Base-by-base conservation (phyloP, 2,113 vertebrate genomes). In the Tetrao urogallus region DNA sequence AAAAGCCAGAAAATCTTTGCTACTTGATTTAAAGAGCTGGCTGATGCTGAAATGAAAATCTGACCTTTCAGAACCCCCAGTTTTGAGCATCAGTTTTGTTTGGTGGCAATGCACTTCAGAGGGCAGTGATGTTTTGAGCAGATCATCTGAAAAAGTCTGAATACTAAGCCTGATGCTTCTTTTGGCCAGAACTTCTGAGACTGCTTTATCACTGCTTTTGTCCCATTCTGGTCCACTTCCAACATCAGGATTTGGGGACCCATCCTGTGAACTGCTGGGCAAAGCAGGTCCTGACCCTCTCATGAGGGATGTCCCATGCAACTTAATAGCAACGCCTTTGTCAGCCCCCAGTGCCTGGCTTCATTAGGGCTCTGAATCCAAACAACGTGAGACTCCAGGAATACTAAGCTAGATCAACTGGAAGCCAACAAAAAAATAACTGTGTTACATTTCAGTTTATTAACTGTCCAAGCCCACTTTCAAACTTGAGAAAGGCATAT, bases 391-490 rank as follows among this genome's bases (percentile, higher is more conserved):
- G 61, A 66, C 27, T 81, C 52, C 36, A 45, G 2, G 40, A 83
- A 78, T 5, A 8, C 56, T 75, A 36, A 93, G 61, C 65, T 40
- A 77, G 43, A 78, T 58, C 42, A 78, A 4, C 27, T 43, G 30
- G 25, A 88, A 95, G 47, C 47, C 58, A 91, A 52, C 14, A 28
- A 65, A 50, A 81, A 81, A 77, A 81, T 32, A 92, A 56, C 52
- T 78, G 50, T 36, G n/a, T 43, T 83, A 2, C 60, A 45, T 71
- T 93, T 91, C 65, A 72, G n/a, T 71, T 91, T 77, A 86, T 75
- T 93, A 92, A 58, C 43, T 40, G 83, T 63, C 40, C 43, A 81
- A 93, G 7, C n/a, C 73, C 85, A 69, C 38, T 94, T 94, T 48
- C 40, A 72, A 67, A 78, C 27, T 61, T 1, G 0, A 57, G 48